Evolutionary conservation across 2,797 vertebrate species (phyloP).

Genomic region (Myripristis jacobus): DNA sequence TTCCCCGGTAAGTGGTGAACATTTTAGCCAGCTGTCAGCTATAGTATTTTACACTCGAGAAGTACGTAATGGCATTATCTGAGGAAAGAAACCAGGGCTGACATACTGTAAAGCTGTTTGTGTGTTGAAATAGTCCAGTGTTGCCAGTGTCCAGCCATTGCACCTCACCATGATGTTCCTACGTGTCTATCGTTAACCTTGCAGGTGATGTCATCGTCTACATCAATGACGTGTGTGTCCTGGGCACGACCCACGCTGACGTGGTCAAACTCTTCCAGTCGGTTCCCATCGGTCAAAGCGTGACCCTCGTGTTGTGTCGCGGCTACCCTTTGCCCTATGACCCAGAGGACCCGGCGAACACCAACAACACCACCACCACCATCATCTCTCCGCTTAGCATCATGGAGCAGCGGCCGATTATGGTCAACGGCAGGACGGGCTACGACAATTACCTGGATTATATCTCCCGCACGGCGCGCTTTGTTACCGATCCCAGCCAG

Average conservation of each 20-base stretch:
- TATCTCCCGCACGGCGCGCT: slow-evolving; percentile 94
- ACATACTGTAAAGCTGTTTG: slow-evolving; percentile 14
- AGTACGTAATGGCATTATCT: slow-evolving; percentile 43
- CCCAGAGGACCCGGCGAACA: slow-evolving; percentile 88
- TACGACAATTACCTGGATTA: slow-evolving; percentile 99
- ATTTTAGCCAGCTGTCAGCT: slow-evolving; percentile 60
- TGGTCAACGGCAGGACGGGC: slow-evolving; percentile 94
- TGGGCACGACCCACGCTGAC: slow-evolving; percentile 97
- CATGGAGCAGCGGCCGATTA: slow-evolving; percentile 94
- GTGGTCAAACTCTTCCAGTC: slow-evolving; percentile 99
- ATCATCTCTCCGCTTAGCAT: slow-evolving; percentile 94
- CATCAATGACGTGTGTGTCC: slow-evolving; percentile 97
- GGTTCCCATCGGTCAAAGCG: slow-evolving; percentile 96
- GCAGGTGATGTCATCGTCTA: slow-evolving; percentile 98
- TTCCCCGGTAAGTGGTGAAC: slow-evolving; percentile 51
- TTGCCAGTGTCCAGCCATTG: not conserved
- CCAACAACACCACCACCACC: slow-evolving; percentile 83
- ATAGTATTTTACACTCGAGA: slow-evolving; percentile 42
- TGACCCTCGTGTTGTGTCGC: slow-evolving; percentile 94
- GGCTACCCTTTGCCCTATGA: slow-evolving; percentile 97
- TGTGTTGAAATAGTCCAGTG: not conserved
- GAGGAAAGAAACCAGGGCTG: slow-evolving; percentile 7
- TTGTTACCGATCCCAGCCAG: slow-evolving; percentile 80
- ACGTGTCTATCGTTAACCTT: not conserved
- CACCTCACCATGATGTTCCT: not conserved